Conservation (phyloP, 2,888 invertebrate species). For the Apotomis betuletana region DNA sequence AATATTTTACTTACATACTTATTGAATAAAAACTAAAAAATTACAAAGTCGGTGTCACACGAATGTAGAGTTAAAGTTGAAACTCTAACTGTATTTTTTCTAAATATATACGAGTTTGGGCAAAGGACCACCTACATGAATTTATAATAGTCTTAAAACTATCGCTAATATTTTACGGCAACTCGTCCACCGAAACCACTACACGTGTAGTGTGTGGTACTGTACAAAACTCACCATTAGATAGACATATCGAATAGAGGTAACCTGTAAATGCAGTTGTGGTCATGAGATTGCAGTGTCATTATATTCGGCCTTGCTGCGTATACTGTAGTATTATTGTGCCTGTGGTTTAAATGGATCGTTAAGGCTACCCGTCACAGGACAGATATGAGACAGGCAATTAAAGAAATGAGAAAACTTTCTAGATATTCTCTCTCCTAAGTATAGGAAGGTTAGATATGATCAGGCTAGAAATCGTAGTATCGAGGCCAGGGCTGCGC, state of each 20-base stretch:
- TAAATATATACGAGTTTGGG: too few species aligned
- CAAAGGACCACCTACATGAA: too few species aligned
- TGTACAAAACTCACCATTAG: constrained; percentile 4
- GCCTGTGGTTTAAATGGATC: neutral
- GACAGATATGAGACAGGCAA: too few species aligned
- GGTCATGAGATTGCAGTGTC: constrained; percentile 27
- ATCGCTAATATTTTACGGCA: neutral
- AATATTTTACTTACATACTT: too few species aligned
- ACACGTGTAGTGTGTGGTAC: neutral
- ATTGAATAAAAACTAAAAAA: too few species aligned
- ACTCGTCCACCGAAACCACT: neutral
- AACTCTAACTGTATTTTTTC: too few species aligned
- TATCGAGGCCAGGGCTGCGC: constrained; percentile 20
- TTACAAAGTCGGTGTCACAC: too few species aligned
- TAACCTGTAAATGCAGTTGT: constrained; percentile 10
- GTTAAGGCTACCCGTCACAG: neutral
- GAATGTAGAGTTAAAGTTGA: too few species aligned
- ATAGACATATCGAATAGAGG: neutral
- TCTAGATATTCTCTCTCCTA: constrained; percentile 5
- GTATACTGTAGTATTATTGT: constrained; percentile 14
- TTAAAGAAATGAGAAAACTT: neutral
- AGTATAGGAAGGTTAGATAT: constrained; percentile 9
- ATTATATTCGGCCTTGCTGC: constrained; percentile 23
- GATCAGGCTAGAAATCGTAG: constrained; percentile 4
- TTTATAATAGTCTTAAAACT: neutral